phyloP scores from a whole-genome alignment of 1,140 invertebrate genomes.

The silkworm (Bombyx mori) region DNA sequence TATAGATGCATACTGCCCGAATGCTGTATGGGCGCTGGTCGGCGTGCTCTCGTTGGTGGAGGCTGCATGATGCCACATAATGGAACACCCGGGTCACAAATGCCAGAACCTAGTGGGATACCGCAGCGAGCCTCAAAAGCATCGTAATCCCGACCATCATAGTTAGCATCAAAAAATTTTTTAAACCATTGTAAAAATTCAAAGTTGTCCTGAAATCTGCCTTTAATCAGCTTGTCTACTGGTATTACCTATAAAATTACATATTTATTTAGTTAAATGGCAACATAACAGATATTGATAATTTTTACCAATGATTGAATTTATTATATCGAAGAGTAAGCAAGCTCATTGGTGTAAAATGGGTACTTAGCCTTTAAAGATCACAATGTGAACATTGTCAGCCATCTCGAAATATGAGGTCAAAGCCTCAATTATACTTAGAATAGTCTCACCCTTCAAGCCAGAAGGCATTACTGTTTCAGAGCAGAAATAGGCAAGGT shows the following conservation, averaged over 20 bases:
- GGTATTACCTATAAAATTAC: constrained; percentile 87
- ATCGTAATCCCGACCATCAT: constrained; percentile 96
- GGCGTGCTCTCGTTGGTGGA: constrained; percentile 28
- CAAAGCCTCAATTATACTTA: no score
- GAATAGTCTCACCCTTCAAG: no score
- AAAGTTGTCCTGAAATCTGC: constrained; percentile 99
- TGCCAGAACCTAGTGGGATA: constrained; percentile 56
- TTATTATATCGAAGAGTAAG: no score
- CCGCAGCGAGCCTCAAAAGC: constrained; percentile 84
- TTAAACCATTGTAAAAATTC: constrained; percentile 99
- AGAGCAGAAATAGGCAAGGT: no score
- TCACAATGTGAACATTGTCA: no score
- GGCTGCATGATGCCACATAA: constrained; percentile 34
- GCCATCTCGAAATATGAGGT: no score
- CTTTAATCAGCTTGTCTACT: constrained; percentile 97
- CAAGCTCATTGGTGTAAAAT: no score
- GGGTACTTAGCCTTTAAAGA: no score
- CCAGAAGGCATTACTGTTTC: no score
- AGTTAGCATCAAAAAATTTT: constrained; percentile 99
- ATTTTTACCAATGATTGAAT: no score
- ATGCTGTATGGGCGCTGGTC: constrained; percentile 36
- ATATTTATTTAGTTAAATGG: not conserved
- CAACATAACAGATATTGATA: no score
- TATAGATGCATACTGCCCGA: constrained; percentile 61
- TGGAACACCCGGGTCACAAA: constrained; percentile 57